These are phyloP conservation scores for Drosophila suzukii DNA, from an alignment of 1,140 invertebrate species.

Conservation along the genomic window DNA sequence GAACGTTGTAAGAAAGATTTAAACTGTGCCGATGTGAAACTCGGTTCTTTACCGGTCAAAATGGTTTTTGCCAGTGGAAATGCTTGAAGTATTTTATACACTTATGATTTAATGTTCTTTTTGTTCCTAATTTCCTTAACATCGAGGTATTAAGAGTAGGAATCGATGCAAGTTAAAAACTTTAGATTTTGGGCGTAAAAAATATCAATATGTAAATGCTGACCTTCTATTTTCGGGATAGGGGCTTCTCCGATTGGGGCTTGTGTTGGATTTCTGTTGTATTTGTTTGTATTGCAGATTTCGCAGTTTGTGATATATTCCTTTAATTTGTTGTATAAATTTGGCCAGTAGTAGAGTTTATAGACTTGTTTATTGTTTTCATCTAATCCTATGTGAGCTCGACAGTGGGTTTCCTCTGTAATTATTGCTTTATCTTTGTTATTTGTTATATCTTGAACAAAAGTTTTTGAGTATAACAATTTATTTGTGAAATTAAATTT, in stretches of 20 bases:
- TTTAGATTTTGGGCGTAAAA: neutral
- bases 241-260: neutral
- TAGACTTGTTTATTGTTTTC: neutral
- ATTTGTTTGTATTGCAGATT: neutral
- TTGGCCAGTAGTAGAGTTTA: neutral
- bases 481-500: too few species aligned
- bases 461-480: too few species aligned
- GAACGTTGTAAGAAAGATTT: neutral
- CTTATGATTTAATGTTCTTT: neutral
- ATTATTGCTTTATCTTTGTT: too few species aligned
- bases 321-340: neutral
- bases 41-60: neutral
- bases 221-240: neutral
- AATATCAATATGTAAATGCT: neutral
- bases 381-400: too few species aligned
- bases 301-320: neutral
- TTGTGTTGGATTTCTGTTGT: neutral
- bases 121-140: neutral
- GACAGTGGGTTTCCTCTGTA: too few species aligned
- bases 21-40: neutral
- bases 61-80: neutral
- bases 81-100: neutral
- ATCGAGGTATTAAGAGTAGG: neutral
- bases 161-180: neutral
- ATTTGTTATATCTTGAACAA: too few species aligned